Evolutionary conservation across 92 coral and sea anemone species (phyloP).

Genomic region (Chrysogorgia sp.): DNA sequence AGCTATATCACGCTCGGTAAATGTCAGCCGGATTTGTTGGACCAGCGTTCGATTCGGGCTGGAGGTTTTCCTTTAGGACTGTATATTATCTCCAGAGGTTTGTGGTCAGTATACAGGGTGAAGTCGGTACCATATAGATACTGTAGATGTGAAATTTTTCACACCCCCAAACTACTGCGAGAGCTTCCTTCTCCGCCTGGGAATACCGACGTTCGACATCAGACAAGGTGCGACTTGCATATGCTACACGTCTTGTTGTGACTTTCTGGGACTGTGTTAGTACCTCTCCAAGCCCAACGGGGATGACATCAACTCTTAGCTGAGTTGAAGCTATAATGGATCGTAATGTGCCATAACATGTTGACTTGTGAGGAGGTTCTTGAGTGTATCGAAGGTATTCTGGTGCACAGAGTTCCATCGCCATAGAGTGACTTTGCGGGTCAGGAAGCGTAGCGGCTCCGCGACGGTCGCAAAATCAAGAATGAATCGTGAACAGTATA

Average conservation of each 20-base stretch:
- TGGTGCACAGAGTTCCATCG: no score
- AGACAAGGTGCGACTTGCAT: background rate
- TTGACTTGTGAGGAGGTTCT: no score
- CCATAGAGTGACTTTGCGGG: no score
- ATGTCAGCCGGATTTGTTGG: background rate
- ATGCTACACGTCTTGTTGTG: background rate
- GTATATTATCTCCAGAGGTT: slow-evolving; percentile 22
- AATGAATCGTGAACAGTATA: no score
- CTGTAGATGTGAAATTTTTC: slow-evolving; percentile 30
- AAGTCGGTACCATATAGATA: slow-evolving; percentile 5
- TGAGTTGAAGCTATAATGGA: no score
- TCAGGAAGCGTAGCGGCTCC: no score
- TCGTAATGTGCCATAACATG: no score
- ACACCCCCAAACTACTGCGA: slow-evolving; percentile 18
- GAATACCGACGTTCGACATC: slow-evolving; percentile 7
- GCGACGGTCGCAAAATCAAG: no score
- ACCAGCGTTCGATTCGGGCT: slow-evolving; percentile 22
- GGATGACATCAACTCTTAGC: no score
- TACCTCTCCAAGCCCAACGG: no score
- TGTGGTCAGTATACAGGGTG: slow-evolving; percentile 28
- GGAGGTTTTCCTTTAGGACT: slow-evolving; percentile 26
- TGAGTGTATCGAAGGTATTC: no score
- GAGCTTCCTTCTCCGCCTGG: slow-evolving; percentile 13
- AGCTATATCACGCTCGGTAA: background rate
- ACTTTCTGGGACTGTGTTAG: background rate